Base-by-base conservation (phyloP, 2,113 vertebrate genomes). In the Merops nubicus region DNA sequence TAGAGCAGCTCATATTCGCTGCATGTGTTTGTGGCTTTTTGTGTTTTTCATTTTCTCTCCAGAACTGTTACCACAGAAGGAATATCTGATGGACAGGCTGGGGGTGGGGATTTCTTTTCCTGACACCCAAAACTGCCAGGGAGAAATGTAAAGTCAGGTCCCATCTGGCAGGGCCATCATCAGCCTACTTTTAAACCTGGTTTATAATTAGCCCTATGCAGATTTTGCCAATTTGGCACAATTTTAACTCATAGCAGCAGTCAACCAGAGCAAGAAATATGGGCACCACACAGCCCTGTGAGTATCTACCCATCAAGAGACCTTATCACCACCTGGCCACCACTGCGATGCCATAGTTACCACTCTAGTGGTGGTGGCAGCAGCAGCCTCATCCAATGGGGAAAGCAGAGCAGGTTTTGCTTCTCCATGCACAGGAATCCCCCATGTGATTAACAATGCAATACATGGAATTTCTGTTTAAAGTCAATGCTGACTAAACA, bases 201-300 rank as follows among this genome's bases (percentile, higher is more conserved):
- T 56, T 92, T 95, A 65, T 86, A 84, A 85, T 73, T 90, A 90
- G 51, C 22, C 51, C 60, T 81, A 72, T 75, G 53, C n/a, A 62
- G 31, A 50, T 92, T 96, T 96, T 63, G 85, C 40, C 72, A 54
- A 42, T 76, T 29, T 51, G 26, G 29, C 57, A 18, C 21, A 36
- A 51, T 65, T 89, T 88, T 91, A 93, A 42, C 53, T 74, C 29
- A 82, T 14, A 75, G 64, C 12, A 42, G 70, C 59, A 59, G 21
- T 11, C 11, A 93, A 17, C 22, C 12, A 1, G 31, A 56, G 31
- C 12, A 19, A 76, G 15, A 25, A 45, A 40, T 42, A n/a, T 3
- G 15, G 42, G 54, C 50, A 64, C 9, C 59, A 43, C 23, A n/a
- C 74, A 50, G 45, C 34, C 48, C 22, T 17, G 6, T 15, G 23